Percentiles rank a stretch among this genome's conserved stretches.
Conservation (phyloP, 2,888 invertebrate genomes). For the Chaitophorus viminalis region DNA sequence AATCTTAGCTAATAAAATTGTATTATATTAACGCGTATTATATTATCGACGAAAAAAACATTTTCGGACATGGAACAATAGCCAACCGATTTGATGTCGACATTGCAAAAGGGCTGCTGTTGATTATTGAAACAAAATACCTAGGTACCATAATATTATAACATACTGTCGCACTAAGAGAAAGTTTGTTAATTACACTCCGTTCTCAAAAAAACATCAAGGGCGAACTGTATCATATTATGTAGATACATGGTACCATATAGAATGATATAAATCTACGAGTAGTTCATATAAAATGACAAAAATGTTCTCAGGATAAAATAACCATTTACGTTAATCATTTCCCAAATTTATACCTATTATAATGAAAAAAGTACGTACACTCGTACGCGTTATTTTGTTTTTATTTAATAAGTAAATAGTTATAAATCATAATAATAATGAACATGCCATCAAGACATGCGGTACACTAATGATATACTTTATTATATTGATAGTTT, state of each 20-base stretch:
- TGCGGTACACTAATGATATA: too few relatives aligned
- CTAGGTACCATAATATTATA: too few relatives aligned
- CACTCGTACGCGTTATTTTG: too few relatives aligned
- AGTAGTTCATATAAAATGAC: not conserved
- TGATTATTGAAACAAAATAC: not conserved
- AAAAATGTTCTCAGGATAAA: not conserved
- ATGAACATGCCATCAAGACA: too few relatives aligned
- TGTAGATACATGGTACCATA: too few relatives aligned
- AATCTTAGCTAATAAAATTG: not conserved
- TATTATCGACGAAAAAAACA: not conserved
- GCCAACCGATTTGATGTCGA: not conserved
- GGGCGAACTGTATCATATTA: not conserved
- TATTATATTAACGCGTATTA: not conserved
- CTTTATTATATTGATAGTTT: too few relatives aligned
- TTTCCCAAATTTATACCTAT: too few relatives aligned
- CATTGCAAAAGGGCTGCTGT: not conserved
- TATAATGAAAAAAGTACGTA: too few relatives aligned
- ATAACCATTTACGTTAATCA: too few relatives aligned
- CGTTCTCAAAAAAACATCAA: not conserved
- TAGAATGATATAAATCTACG: not conserved
- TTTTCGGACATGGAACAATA: not conserved
- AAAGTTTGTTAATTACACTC: not conserved
- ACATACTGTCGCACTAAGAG: not conserved
- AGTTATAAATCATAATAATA: too few relatives aligned
- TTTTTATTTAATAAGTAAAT: too few relatives aligned